A percentile compares a stretch with the other conserved stretches of the same genome.
phyloP scores from a whole-genome alignment of 2,113 vertebrate genomes.

The Rousettus leschenaultii region DNA sequence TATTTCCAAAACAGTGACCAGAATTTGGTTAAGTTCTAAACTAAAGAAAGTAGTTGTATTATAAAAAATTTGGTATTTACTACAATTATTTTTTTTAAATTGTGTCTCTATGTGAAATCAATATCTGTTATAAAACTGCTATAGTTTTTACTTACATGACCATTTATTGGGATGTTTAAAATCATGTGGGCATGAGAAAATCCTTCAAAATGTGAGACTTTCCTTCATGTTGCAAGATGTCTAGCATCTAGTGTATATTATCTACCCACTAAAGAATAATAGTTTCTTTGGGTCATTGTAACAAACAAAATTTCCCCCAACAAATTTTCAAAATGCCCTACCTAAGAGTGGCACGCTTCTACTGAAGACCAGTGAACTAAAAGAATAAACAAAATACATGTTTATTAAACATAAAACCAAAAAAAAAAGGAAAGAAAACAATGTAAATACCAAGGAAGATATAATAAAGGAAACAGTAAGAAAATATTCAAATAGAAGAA shows the following conservation, averaged over 20 bases:
- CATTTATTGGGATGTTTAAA: background rate
- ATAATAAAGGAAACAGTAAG: background rate
- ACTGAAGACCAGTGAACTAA: background rate
- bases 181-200: background rate
- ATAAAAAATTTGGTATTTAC: background rate
- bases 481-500: conserved; percentile 3
- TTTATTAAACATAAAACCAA: background rate
- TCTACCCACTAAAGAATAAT: background rate
- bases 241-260: background rate
- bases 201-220: background rate
- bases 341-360: background rate
- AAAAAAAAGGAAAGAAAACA: conserved; percentile 13
- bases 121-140: background rate
- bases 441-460: background rate
- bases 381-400: background rate
- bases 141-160: background rate
- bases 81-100: conserved; percentile 4
- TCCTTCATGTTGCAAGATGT: background rate
- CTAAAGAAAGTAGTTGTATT: background rate
- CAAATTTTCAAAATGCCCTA: background rate
- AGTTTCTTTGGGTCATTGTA: background rate
- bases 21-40: conserved; percentile 15
- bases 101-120: background rate
- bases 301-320: background rate
- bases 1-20: conserved; percentile 6